Evolutionary conservation across 2,797 vertebrate species (phyloP).

Genomic region (Sparus aurata): DNA sequence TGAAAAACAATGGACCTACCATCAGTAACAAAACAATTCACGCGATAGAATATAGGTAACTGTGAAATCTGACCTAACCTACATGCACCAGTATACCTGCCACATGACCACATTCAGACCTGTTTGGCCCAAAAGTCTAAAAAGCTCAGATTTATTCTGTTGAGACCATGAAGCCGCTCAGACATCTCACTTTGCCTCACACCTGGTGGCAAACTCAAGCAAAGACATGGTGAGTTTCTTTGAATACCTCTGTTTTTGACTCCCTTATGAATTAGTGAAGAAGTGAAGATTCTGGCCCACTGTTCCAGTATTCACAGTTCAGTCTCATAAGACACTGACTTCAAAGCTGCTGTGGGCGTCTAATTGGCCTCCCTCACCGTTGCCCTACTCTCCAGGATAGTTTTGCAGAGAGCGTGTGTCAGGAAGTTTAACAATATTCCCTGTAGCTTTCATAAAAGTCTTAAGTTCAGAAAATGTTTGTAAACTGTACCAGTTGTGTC

Average conservation of each 20-base stretch:
- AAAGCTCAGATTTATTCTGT: not conserved
- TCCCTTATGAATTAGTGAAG: not conserved
- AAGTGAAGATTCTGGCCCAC: not conserved
- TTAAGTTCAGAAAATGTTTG: not conserved
- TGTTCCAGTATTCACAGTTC: not conserved
- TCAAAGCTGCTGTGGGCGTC: slow-evolving; percentile 1
- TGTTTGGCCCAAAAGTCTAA: not conserved
- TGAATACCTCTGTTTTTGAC: not conserved
- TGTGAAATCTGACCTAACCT: not conserved
- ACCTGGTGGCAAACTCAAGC: not conserved
- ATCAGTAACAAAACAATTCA: not conserved
- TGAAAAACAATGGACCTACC: not conserved
- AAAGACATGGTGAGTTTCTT: not conserved
- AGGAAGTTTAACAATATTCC: not conserved
- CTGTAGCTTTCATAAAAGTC: not conserved
- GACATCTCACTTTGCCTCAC: not conserved
- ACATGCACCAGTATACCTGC: not conserved
- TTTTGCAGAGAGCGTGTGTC: not conserved
- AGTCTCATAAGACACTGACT: not conserved
- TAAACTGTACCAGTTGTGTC: not conserved
- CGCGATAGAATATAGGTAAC: not conserved
- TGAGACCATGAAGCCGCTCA: not conserved
- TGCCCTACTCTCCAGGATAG: not conserved
- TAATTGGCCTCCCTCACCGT: not conserved
- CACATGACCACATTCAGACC: not conserved